Evolutionary conservation across 2,113 vertebrate genomes (phyloP).

Genomic region (Rhinichthys klamathensis): DNA sequence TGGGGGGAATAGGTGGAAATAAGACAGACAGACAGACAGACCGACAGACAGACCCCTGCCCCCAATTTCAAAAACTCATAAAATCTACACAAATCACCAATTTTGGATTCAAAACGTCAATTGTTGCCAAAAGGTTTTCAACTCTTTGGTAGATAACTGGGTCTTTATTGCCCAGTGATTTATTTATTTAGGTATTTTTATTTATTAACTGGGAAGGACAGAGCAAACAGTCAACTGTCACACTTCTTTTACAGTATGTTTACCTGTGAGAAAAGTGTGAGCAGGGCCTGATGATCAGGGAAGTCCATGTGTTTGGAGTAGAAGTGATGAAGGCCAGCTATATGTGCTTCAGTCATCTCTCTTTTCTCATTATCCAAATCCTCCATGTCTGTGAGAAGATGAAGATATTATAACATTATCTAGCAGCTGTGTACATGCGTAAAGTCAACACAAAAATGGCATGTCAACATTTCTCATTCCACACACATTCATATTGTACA

Average conservation of each 20-base stretch:
- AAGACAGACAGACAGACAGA: too few species aligned
- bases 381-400: conserved; percentile 82
- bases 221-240: background rate
- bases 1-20: background rate
- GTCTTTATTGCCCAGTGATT: too few species aligned
- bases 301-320: conserved; percentile 92
- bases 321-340: conserved; percentile 88
- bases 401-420: background rate
- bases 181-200: too few species aligned
- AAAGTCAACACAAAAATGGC: background rate
- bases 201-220: background rate
- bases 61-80: too few species aligned
- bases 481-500: too few species aligned
- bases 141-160: too few species aligned
- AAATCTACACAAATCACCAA: too few species aligned
- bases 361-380: conserved; percentile 91
- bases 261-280: conserved; percentile 92
- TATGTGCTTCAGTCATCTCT: conserved; percentile 84
- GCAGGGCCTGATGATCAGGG: conserved; percentile 80
- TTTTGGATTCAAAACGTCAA: too few species aligned
- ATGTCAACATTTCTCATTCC: too few species aligned
- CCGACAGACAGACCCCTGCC: too few species aligned
- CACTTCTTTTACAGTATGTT: background rate
- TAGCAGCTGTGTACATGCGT: background rate
- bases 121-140: too few species aligned